These are phyloP conservation scores for Triops longicaudatus DNA, from an alignment of 1,140 invertebrate genomes.

Conservation along the genomic window DNA sequence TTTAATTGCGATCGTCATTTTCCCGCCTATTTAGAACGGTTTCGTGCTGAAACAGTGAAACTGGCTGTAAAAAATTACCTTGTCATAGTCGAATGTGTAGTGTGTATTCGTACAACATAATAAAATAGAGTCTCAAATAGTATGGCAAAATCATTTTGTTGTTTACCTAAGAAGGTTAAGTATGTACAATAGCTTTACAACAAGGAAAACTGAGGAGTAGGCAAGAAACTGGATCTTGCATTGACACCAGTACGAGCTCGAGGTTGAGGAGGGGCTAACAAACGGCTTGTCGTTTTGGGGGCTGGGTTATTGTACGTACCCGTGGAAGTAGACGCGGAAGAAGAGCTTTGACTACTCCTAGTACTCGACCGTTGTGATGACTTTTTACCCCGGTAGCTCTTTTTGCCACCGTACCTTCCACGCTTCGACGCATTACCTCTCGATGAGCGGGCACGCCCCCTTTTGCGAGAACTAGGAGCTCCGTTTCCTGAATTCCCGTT, in stretches of 20 bases:
- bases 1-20: not conserved
- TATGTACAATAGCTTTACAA: not conserved
- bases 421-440: not conserved
- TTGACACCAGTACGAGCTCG: not conserved
- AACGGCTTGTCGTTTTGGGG: not conserved
- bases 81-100: not conserved
- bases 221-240: not conserved
- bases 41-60: not conserved
- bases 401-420: not conserved
- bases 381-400: not conserved
- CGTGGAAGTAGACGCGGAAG: not conserved
- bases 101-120: not conserved
- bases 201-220: not conserved
- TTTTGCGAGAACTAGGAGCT: not conserved
- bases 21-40: not conserved
- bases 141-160: too few species aligned
- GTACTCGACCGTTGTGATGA: not conserved
- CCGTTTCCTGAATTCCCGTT: not conserved
- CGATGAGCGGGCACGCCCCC: not conserved
- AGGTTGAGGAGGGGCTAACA: not conserved
- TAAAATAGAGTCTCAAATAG: not conserved
- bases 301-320: not conserved
- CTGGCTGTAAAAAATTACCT: not conserved
- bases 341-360: not conserved
- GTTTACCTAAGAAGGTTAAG: too few species aligned